A percentile compares a stretch with the other conserved stretches of the same genome.
Evolutionary conservation across 2,797 vertebrate species (phyloP).

Genomic region (Paedocypris micromegethes): DNA sequence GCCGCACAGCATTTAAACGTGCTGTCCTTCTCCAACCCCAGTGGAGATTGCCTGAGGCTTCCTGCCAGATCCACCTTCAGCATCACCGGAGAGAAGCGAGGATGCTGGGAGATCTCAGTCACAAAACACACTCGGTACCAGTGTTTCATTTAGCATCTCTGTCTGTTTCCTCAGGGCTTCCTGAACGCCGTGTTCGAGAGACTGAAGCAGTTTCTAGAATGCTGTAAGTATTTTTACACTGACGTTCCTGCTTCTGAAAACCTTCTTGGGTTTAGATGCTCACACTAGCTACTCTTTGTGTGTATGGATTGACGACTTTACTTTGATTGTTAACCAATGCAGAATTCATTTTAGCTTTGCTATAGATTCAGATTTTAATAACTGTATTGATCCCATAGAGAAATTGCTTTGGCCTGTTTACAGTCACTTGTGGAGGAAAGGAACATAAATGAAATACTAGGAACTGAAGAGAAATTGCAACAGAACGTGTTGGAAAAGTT

Average conservation of each 20-base stretch:
- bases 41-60: slow-evolving; percentile 29
- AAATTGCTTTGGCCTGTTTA: too few species aligned
- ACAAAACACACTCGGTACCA: slow-evolving; percentile 13
- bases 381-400: too few species aligned
- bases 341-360: too few species aligned
- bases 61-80: slow-evolving; percentile 24
- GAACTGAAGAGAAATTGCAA: too few species aligned
- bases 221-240: slow-evolving; percentile 78
- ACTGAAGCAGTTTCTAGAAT: slow-evolving; percentile 90
- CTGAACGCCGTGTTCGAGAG: slow-evolving; percentile 90
- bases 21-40: slow-evolving; percentile 22
- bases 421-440: too few species aligned
- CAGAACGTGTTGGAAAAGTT: too few species aligned
- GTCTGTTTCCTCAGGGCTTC: slow-evolving; percentile 77
- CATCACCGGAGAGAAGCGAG: slow-evolving; percentile 13
- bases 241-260: slow-evolving; percentile 12
- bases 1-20: slow-evolving; percentile 8
- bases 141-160: slow-evolving; percentile 46
- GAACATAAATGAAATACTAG: too few species aligned
- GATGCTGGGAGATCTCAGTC: slow-evolving; percentile 27
- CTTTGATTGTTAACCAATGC: too few species aligned
- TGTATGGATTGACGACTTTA: too few species aligned
- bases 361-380: too few species aligned
- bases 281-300: too few species aligned
- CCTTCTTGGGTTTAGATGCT: too few species aligned